These are phyloP conservation scores for Stenodera caucasica DNA, from an alignment of 2,888 invertebrate species.

Conservation along the genomic window DNA sequence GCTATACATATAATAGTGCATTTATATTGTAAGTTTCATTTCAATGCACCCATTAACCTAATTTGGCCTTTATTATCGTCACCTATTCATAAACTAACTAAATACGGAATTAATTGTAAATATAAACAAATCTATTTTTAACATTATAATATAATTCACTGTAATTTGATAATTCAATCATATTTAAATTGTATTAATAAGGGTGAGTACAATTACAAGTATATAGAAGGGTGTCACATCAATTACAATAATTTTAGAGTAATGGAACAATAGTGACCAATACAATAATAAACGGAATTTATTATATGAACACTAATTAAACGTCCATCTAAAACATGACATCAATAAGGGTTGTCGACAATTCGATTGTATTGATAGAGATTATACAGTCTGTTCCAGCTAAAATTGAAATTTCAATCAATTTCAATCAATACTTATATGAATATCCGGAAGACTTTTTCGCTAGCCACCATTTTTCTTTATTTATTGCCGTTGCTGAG, in stretches of 20 bases:
- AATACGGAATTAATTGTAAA: background rate
- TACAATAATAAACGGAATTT: conserved; percentile 25
- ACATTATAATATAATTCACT: background rate
- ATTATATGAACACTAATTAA: conserved; percentile 27
- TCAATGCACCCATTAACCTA: conserved; percentile 23
- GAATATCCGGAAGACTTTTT: too few relatives aligned
- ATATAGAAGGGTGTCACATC: conserved; percentile 23
- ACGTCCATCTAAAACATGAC: conserved; percentile 23
- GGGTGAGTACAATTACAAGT: conserved; percentile 16
- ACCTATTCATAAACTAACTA: too few relatives aligned
- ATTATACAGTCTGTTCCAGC: too few relatives aligned
- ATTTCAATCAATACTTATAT: too few relatives aligned
- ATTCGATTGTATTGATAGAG: too few relatives aligned
- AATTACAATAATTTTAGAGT: conserved; percentile 21
- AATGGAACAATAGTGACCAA: conserved; percentile 8
- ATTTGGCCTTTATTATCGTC: conserved; percentile 9
- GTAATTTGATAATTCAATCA: too few relatives aligned
- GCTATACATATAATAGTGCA: conserved; percentile 18
- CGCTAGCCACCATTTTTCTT: too few relatives aligned
- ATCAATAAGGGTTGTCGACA: conserved; percentile 17
- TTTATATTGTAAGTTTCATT: conserved; percentile 15
- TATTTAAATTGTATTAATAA: conserved; percentile 11
- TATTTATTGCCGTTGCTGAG: too few relatives aligned
- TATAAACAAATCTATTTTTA: background rate
- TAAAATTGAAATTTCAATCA: too few relatives aligned